A percentile compares a stretch with the other conserved stretches of the same genome.
Evolutionary conservation across 2,113 vertebrate species (phyloP).

Genomic region (Baryphthengus martii): DNA sequence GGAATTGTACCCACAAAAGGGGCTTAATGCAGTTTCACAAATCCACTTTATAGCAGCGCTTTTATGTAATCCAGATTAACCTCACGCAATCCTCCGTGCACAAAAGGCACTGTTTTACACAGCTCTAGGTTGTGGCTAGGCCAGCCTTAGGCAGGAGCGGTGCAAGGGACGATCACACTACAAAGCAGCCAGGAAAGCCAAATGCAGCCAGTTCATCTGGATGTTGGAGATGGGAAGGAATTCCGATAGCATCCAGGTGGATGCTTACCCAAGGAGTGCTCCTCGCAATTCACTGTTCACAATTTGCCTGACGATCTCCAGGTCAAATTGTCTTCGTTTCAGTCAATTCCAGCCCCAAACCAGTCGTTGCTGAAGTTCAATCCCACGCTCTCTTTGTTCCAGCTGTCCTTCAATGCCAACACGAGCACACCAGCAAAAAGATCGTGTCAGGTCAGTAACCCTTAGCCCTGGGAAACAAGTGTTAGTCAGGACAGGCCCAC

Average conservation of each 20-base stretch:
- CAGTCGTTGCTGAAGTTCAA: not conserved
- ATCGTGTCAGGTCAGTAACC: too few relatives aligned
- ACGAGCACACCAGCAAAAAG: not conserved
- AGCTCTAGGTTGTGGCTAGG: not conserved
- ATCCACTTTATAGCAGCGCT: not conserved
- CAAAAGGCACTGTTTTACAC: not conserved
- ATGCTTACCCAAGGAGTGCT: not conserved
- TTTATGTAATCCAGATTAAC: not conserved
- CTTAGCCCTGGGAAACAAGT: not conserved
- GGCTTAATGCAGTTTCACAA: not conserved
- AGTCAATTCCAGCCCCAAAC: not conserved
- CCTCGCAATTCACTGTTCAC: not conserved
- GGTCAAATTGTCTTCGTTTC: not conserved
- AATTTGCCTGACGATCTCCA: not conserved
- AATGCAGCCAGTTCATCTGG: not conserved
- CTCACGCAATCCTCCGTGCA: not conserved
- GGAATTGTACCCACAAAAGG: not conserved
- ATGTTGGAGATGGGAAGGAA: accelerated
- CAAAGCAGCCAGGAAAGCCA: not conserved
- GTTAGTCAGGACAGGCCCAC: not conserved
- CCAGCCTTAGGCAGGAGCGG: not conserved
- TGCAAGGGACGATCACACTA: not conserved
- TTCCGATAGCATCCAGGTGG: not conserved
- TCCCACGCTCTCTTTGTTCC: not conserved
- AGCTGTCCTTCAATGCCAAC: too few relatives aligned